Conservation (phyloP, 2,113 vertebrate genomes). For the Urocynchramus pylzowi region DNA sequence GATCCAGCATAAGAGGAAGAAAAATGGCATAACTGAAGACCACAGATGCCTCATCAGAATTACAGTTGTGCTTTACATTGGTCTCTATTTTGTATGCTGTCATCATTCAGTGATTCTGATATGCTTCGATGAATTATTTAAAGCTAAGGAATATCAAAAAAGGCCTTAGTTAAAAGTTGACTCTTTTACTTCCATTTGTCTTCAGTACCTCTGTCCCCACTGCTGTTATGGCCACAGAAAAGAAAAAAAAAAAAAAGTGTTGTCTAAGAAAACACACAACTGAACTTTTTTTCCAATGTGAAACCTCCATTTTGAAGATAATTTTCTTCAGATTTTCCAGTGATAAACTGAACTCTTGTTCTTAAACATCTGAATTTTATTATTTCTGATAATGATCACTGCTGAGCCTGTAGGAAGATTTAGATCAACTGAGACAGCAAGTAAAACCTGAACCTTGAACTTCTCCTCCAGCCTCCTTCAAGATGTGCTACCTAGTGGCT, state of each 20-base stretch:
- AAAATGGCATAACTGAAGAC: not conserved
- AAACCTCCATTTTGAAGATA: constrained; percentile 6
- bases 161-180: not conserved
- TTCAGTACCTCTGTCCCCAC: not conserved
- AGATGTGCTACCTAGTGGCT: not conserved
- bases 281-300: not conserved
- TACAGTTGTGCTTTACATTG: not conserved
- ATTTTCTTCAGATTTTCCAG: constrained; percentile 39
- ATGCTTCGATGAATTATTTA: not conserved
- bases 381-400: constrained; percentile 51
- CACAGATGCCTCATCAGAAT: not conserved
- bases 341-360: constrained; percentile 7
- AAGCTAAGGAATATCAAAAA: not conserved
- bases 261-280: not conserved
- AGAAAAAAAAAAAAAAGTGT: no score
- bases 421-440: constrained; percentile 40
- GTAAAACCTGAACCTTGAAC: constrained; percentile 27
- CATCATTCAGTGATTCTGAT: not conserved
- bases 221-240: not conserved
- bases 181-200: not conserved
- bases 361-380: constrained; percentile 47
- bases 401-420: constrained; percentile 45
- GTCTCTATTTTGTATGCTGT: not conserved
- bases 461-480: constrained; percentile 15
- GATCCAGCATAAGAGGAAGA: not conserved